Evolutionary conservation across 1,140 invertebrate genomes (phyloP), one percentile per base, ranked within the genome.

Genomic region (Cepaea nemoralis): DNA sequence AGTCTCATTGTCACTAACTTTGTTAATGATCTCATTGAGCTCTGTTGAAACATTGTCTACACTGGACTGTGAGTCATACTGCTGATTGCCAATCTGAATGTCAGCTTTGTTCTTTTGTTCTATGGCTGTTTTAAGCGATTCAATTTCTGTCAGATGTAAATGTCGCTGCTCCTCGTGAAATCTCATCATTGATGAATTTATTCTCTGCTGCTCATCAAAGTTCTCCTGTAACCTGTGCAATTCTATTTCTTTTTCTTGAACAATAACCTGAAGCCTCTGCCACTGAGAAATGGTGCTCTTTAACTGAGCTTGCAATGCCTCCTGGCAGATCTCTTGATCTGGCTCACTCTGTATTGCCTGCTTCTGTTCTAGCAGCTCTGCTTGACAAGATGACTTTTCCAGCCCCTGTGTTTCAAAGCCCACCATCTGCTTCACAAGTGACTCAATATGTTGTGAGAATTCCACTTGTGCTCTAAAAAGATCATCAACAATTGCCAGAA

Each of bases 211-310:
- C 40, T 81, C 73, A 42, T 59, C 63, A 45, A 71, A 31, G 14
- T 76, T 35, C 22, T 83, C 82, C 31, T 33, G 31, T 31, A 81
- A 50, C 22, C 59, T 77, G 24, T 66, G 55, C 33, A 83, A 24
- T 31, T 81, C 80, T 10, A 78, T 42, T 55, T 83, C 80, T 59
- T 83, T 80, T n/a, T 74, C 67, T 45, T 77, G 74, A 74, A 80
- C 78, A 73, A 80, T 80, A 22, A 78, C 14, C 55, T 81, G 45
- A 3, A 63, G 27, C 45, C 55, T 83, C 50, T 82, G 70, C 63
- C 75, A 71, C 67, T 77, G 75, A 45, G 63, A 37, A 1, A 73
- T 59, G 6, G 80, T 79, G 40, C 12, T 45, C 31, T 81, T 76
- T 70, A 83, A 40, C 75, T 83, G 66, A 5, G n/a, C 24, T 45